Percentiles rank a stretch among this genome's conserved stretches.
Conservation (phyloP, 2,113 vertebrate genomes). For the Seriola quinqueradiata region DNA sequence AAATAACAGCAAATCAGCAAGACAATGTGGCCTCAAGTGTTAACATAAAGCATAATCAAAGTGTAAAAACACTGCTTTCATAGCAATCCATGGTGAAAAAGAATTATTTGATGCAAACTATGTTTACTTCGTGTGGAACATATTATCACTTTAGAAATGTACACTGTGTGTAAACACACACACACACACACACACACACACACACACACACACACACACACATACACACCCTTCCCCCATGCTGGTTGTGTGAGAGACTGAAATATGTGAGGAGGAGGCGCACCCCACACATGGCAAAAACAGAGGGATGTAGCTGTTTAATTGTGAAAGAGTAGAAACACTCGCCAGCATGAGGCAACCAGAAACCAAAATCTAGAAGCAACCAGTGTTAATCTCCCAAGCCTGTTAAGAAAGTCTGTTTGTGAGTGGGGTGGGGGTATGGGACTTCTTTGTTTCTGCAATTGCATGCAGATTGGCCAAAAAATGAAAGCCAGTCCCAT, state of each 20-base stretch:
- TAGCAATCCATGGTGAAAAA: background rate
- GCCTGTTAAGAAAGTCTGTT: slow-evolving; percentile 84
- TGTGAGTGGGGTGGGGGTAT: slow-evolving; percentile 72
- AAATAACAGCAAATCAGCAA: slow-evolving; percentile 28
- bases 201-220: slow-evolving; percentile 42
- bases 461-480: slow-evolving; percentile 83
- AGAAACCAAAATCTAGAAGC: slow-evolving; percentile 81
- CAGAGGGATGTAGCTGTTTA: slow-evolving; percentile 80
- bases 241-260: slow-evolving; percentile 55
- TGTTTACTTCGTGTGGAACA: slow-evolving; percentile 5
- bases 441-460: slow-evolving; percentile 84
- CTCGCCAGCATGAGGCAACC: slow-evolving; percentile 78
- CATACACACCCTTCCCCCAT: slow-evolving; percentile 60
- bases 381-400: slow-evolving; percentile 87
- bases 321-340: slow-evolving; percentile 81
- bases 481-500: slow-evolving; percentile 83
- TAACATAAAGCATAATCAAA: background rate
- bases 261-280: slow-evolving; percentile 68
- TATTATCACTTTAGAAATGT: slow-evolving; percentile 39
- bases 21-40: background rate
- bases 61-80: background rate
- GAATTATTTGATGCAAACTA: slow-evolving; percentile 20
- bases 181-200: slow-evolving; percentile 40
- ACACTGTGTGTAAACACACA: slow-evolving; percentile 39
- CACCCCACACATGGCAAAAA: slow-evolving; percentile 73